These are phyloP conservation scores for Meteorus cinctellus DNA, from an alignment of 2,888 invertebrate species.

Conservation along the genomic window DNA sequence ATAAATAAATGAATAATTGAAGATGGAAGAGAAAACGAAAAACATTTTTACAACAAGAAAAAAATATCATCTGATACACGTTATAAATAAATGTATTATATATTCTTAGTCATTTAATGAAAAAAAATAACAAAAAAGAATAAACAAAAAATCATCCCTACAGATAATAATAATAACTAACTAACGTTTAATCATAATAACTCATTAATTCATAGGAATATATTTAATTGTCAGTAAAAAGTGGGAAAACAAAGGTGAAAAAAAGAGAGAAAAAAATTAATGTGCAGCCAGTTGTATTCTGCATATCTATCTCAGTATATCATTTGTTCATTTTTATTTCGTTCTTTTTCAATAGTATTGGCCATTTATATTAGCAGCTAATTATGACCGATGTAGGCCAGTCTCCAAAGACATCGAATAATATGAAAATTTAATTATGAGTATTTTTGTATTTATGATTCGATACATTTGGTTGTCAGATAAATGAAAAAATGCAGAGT, in stretches of 20 bases:
- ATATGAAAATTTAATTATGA: no score
- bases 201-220: background rate
- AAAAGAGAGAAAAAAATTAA: background rate
- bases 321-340: no score
- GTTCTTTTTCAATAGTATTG: no score
- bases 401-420: no score
- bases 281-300: background rate
- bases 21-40: slow-evolving; percentile 39
- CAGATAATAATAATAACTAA: slow-evolving; percentile 17
- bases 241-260: background rate
- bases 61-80: slow-evolving; percentile 64
- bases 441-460: no score
- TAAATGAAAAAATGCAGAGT: no score
- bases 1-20: background rate
- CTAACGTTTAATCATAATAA: slow-evolving; percentile 17
- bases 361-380: no score
- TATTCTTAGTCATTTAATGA: slow-evolving; percentile 48
- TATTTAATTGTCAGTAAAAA: slow-evolving; percentile 17
- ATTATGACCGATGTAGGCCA: no score
- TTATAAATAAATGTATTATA: slow-evolving; percentile 69
- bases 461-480: no score
- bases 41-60: slow-evolving; percentile 35
- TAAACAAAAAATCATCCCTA: slow-evolving; percentile 10
- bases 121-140: slow-evolving; percentile 13
- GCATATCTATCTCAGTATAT: background rate